A percentile compares a stretch with the other conserved stretches of the same genome.
Conservation (phyloP, 2,888 invertebrate genomes). For the Leptinotarsa haldemani region DNA sequence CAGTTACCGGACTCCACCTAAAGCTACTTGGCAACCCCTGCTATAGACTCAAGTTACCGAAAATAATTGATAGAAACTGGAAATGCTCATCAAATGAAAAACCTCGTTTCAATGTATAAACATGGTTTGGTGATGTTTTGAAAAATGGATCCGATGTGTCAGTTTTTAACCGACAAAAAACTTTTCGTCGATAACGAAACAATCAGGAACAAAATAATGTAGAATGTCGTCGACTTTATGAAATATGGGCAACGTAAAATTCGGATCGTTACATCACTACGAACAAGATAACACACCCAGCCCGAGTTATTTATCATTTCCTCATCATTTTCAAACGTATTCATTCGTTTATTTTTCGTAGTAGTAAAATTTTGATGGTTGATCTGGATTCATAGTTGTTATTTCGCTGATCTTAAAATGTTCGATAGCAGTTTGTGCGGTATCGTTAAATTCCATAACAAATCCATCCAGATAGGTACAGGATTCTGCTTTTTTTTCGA, state of each 20-base stretch:
- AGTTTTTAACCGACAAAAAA: too few species aligned
- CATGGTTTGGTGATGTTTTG: too few species aligned
- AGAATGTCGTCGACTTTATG: neutral
- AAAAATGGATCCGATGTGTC: too few species aligned
- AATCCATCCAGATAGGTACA: neutral
- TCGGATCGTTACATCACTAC: too few species aligned
- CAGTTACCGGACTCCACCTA: too few species aligned
- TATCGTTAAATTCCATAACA: constrained; percentile 1
- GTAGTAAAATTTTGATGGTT: constrained; percentile 13
- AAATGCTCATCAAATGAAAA: too few species aligned
- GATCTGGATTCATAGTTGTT: constrained; percentile 11
- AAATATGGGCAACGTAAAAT: too few species aligned
- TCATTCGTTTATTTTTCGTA: constrained; percentile 1
- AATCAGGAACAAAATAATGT: neutral
- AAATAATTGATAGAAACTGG: too few species aligned
- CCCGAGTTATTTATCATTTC: neutral
- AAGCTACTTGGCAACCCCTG: too few species aligned
- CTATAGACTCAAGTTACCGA: too few species aligned
- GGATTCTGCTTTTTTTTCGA: neutral
- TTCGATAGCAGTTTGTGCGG: neutral
- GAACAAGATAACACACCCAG: neutral
- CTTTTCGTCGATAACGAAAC: too few species aligned
- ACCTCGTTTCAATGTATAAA: too few species aligned
- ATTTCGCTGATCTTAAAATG: constrained; percentile 11
- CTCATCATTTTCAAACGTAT: constrained; percentile 1